phyloP scores from a whole-genome alignment of 2,797 vertebrate genomes.

The Melanitta fusca region DNA sequence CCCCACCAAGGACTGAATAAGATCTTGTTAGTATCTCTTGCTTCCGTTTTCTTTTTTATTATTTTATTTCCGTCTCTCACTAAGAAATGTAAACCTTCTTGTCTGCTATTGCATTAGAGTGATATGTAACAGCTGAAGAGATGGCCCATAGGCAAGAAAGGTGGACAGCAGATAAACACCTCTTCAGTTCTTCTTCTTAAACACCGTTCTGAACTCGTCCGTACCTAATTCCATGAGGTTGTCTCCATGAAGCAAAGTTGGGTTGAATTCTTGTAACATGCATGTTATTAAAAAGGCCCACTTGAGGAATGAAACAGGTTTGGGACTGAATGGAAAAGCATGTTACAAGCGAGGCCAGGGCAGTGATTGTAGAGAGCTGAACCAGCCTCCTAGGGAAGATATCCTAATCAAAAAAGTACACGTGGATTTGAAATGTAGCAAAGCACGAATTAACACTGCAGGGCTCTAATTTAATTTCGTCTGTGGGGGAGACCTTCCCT shows the following conservation, averaged over 20 bases:
- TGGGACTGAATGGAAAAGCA: background rate
- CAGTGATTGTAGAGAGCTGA: background rate
- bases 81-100: slow-evolving; percentile 39
- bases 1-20: slow-evolving; percentile 1
- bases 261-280: background rate
- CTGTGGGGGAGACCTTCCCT: slow-evolving; percentile 39
- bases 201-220: background rate
- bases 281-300: background rate
- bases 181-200: background rate
- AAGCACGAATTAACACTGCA: slow-evolving; percentile 23
- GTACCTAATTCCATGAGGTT: background rate
- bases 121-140: background rate
- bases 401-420: slow-evolving; percentile 30
- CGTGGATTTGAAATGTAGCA: background rate
- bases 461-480: slow-evolving; percentile 44
- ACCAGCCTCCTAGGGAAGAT: slow-evolving; percentile 23
- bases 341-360: background rate
- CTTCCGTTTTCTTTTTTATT: background rate
- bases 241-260: background rate
- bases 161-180: background rate
- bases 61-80: slow-evolving; percentile 50
- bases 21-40: background rate
- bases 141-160: background rate
- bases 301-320: background rate
- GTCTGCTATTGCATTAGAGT: background rate